Conservation (phyloP, 1,140 invertebrate species). For the Piezodorus guildinii region DNA sequence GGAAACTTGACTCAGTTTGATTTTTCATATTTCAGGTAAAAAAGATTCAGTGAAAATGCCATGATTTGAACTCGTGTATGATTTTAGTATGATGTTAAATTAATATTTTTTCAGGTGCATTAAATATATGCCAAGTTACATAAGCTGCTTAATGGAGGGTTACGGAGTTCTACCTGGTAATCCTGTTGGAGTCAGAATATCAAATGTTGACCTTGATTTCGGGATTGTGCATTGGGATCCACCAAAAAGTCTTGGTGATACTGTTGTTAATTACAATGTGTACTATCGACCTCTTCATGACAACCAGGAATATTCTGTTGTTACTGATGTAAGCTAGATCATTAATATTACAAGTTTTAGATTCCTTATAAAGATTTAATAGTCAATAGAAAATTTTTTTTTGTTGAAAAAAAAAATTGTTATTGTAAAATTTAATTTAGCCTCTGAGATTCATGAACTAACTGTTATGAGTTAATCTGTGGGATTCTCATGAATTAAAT, state of each 20-base stretch:
- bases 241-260: slow-evolving; percentile 55
- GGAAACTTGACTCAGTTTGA: slow-evolving; percentile 66
- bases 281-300: slow-evolving; percentile 20
- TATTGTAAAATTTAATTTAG: too few relatives aligned
- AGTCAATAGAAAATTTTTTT: too few relatives aligned
- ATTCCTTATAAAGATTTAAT: too few relatives aligned
- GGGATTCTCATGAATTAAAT: too few relatives aligned
- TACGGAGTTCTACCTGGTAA: slow-evolving; percentile 66
- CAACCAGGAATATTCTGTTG: slow-evolving; percentile 21
- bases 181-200: slow-evolving; percentile 51
- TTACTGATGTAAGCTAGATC: background rate
- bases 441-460: too few relatives aligned
- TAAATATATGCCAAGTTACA: slow-evolving; percentile 64
- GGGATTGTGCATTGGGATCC: slow-evolving; percentile 65
- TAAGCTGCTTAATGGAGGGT: slow-evolving; percentile 66
- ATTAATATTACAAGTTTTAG: too few relatives aligned
- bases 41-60: too few relatives aligned
- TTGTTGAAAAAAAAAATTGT: too few relatives aligned
- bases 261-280: slow-evolving; percentile 33
- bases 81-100: too few relatives aligned
- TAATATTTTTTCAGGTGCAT: slow-evolving; percentile 51
- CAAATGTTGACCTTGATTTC: slow-evolving; percentile 58
- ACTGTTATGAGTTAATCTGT: too few relatives aligned
- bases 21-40: slow-evolving; percentile 67
- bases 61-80: too few relatives aligned